Base-by-base conservation (phyloP, 2,113 vertebrate genomes). In the Acrocephalus arundinaceus region DNA sequence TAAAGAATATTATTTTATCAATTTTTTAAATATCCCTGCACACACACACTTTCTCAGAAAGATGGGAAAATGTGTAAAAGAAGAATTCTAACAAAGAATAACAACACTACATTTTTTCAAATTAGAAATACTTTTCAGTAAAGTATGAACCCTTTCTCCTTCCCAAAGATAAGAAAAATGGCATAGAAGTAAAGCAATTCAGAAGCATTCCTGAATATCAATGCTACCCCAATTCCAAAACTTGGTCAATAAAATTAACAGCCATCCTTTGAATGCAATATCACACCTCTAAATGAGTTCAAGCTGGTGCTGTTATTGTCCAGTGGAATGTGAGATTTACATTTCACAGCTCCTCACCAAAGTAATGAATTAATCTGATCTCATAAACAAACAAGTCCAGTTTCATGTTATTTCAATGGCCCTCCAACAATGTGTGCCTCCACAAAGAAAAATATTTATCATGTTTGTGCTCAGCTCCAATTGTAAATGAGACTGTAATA, bases 231-330 rank as follows among this genome's bases (percentile, higher is more conserved):
- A 67, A 90, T 95, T 97, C 90, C 93, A 97, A 97, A 98, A 97
- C 97, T 97, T 96, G 92, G 96, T 96, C 97, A 94, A 96, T 98
- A 98, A 98, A 98, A 98, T 97, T 97, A 98, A 97, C 97, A 98
- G 97, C 97, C 95, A 0, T 78, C 96, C 97, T 97, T 97, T 87
- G 97, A 97, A 95, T 95, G 89, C 94, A 94, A 87, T 94, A 95
- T 98, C 97, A 97, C 97, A 98, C 97, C 97, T 97, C 96, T 96
- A 97, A 97, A 98, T 95, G 97, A 97, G 96, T 97, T 97, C 97
- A 97, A 97, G 97, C 97, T 97, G 97, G 94, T 71, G 43, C 76
- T 85, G 93, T 46, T 97, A 97, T 96, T 97, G 96, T 97, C 97
- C 97, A 63, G 46, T 67, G 97, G 97, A 97, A 98, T 97, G 98